Base-by-base conservation (phyloP, 2,113 vertebrate species). In the Poecilia latipinna region DNA sequence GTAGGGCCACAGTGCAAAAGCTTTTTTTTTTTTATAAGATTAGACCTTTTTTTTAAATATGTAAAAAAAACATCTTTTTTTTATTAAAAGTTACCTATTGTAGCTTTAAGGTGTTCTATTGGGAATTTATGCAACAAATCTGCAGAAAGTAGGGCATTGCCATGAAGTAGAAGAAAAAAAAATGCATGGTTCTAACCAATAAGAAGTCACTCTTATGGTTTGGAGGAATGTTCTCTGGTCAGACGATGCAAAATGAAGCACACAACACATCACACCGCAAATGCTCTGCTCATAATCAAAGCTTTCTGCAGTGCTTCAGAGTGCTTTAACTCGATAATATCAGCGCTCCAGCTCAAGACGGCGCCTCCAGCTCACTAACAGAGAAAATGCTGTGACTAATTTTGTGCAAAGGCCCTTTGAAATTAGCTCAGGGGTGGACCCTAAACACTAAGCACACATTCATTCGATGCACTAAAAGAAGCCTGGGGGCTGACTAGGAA, bases 401-500 rank as follows among this genome's bases (percentile, higher is more conserved):
- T 54, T 62, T 26, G 31, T 72, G 35, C 35, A 28, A 63, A 61
- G 65, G 69, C 31, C 65, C 39, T 63, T 29, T 65, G 51, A 62
- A 70, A 78, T 80, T 70, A 69, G 48, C 54, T 70, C 7, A 37
- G 39, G 35, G 61, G 54, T 51, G 63, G 74, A 75, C 72, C 64
- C 8, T 17, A 31, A 65, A 35, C 10, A 42, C 11, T 63, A 78
- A 51, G 33, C 28, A 72, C 11, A 73, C 29, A 65, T 79, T 39
- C 35, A 54, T 80, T 54, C 57, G 63, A 75, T n/a, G 65, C 60
- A 31, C 19, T 44, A 42, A 65, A 68, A 48, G 17, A 78, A 80
- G 39, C 24, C 54, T 0, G 24, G 5, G 28, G 35, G 51, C 51
- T 17, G 51, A 60, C 31, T 74, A 67, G 24, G 4, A 54, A 57